Evolutionary conservation across 2,797 vertebrate species (phyloP), one percentile per base, ranked within the genome.

Genomic region (Poliocrania exsul): DNA sequence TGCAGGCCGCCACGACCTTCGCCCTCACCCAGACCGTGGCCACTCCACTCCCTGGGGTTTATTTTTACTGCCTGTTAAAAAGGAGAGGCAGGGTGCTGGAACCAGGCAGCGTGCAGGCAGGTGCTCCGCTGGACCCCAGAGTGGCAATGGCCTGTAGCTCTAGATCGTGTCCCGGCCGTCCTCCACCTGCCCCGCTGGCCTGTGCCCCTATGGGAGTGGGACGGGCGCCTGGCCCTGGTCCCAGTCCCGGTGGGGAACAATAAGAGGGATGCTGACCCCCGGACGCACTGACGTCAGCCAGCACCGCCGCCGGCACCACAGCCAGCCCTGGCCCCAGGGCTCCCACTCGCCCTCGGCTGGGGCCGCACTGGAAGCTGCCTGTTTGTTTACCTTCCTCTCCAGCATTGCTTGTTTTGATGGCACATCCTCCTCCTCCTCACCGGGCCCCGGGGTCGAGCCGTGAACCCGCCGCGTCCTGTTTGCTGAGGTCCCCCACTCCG

Each of bases 311-410:
- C 92, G 17, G 81, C 90, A 85, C 65, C 5, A 16, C 90, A 92
- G 25, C 40, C 86, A 80, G 81, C 49, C 61, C 92, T 50, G 31
- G 79, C 90, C 78, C 31, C 5, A 2, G 92, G 80, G 88, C 81
- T 93, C 66, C 84, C 4, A 12, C 90, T 96, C 66, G 44, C 96
- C 92, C 93, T 95, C 14, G 28, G 93, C 92, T 13, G 86, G 93
- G 86, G 92, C 85, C 50, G 1, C 3, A 24, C 88, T 95, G 96
- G 95, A 97, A 97, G 93, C 91, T 2, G 90, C 66, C 83, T 94
- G 95, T 97, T 97, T 98, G 96, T 98, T 98, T 98, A 97, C 98
- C 97, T 98, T 98, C 96, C 98, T 97, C 94, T 97, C 95, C 60
- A 25, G 89, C 60, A 33, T 95, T 97, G 97, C 97, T 98, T 98